Conservation (phyloP, 2,113 vertebrate species). For the Kobus ellipsiprymnus region DNA sequence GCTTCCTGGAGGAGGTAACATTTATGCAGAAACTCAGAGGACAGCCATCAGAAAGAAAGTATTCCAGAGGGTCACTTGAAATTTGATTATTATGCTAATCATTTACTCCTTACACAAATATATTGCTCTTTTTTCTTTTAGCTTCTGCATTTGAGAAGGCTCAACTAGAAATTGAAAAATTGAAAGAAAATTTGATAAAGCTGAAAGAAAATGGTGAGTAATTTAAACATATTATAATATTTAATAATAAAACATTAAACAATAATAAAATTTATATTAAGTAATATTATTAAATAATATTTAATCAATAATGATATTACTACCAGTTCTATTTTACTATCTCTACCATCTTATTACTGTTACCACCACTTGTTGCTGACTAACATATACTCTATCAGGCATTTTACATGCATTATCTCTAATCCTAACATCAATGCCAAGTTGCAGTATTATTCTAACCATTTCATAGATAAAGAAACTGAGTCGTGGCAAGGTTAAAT, state of each 20-base stretch:
- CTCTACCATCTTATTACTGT: not conserved
- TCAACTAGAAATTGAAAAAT: slow-evolving; percentile 76
- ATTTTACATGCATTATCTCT: not conserved
- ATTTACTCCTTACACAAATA: not conserved
- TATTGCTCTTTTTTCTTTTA: slow-evolving; percentile 59
- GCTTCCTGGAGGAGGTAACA: not conserved
- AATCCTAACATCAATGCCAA: not conserved
- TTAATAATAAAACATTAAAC: not conserved
- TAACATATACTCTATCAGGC: not conserved
- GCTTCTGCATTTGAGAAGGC: slow-evolving; percentile 77
- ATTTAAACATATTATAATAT: not conserved
- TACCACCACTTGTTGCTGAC: not conserved
- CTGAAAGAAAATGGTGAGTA: slow-evolving; percentile 80
- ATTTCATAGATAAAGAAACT: not conserved
- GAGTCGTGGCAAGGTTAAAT: not conserved
- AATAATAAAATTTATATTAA: not conserved
- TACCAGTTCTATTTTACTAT: not conserved
- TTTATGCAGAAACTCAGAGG: not conserved
- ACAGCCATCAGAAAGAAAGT: not conserved
- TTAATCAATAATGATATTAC: not conserved
- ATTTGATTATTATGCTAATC: not conserved
- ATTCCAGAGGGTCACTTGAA: not conserved
- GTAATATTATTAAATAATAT: not conserved
- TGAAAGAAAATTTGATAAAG: slow-evolving; percentile 78
- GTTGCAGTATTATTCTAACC: not conserved